Evolutionary conservation across 2,113 vertebrate species (phyloP).

Genomic region (Girardinichthys multiradiatus): DNA sequence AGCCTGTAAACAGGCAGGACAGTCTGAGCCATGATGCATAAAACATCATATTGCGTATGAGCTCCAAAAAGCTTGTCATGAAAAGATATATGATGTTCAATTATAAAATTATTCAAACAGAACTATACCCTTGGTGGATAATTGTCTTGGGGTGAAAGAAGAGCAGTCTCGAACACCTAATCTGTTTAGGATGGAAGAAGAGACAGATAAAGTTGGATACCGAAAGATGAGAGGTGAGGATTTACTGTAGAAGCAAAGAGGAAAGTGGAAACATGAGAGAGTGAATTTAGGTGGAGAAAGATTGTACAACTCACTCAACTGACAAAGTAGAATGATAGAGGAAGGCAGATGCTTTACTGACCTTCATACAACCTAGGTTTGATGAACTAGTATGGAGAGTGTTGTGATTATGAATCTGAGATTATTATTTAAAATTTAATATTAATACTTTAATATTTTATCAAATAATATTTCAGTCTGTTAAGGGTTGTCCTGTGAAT

Average conservation of each 20-base stretch:
- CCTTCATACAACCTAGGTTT: background rate
- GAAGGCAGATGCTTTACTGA: background rate
- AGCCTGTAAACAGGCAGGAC: conserved; percentile 34
- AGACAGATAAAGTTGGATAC: conserved; percentile 3
- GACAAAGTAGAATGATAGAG: background rate
- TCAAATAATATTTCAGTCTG: no score
- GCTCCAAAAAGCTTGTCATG: conserved; percentile 78
- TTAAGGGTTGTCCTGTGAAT: no score
- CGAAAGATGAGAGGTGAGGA: conserved; percentile 12
- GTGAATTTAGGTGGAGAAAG: background rate
- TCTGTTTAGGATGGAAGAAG: conserved; percentile 41
- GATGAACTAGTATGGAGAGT: no score
- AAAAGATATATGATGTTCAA: conserved; percentile 72
- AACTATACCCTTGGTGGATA: conserved; percentile 69
- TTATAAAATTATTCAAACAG: conserved; percentile 74
- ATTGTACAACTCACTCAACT: background rate
- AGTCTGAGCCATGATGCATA: conserved; percentile 55
- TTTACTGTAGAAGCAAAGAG: conserved; percentile 8
- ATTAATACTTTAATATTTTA: no score
- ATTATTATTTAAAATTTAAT: no score
- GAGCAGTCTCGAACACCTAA: conserved; percentile 47
- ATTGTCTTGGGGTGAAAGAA: conserved; percentile 57
- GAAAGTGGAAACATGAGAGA: conserved; percentile 8
- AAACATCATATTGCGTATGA: conserved; percentile 71
- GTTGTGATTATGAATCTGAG: no score